Evolutionary conservation across 2,113 vertebrate species (phyloP), one percentile per base, ranked within the genome.

Genomic region (human): DNA sequence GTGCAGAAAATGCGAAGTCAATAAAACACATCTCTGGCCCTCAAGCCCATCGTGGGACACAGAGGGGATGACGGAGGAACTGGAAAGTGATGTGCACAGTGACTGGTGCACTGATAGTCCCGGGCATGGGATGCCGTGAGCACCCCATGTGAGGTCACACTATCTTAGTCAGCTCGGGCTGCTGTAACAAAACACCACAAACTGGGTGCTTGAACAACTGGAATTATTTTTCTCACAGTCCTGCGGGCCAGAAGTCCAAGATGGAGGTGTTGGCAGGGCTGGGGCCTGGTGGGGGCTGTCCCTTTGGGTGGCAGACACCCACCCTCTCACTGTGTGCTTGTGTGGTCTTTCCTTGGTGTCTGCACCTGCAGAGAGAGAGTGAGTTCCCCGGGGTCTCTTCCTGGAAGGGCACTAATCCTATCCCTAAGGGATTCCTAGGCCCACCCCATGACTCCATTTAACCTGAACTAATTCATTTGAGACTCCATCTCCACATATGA

Each of bases 21-120:
- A 3, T 0, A 11, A 22, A 35, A 38, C 23, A 35, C 18, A 40
- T 7, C 3, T 2, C 22, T 40, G 18, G 30, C 18, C 91, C 6
- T 9, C 1, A 0, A 22, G 38, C 27, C 50, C 0, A 38, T 20
- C 8, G 38, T 2, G 1, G 27, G 57, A 5, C 50, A 14, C 6
- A 45, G 45, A 0, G 14, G 35, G 81, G 50, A 20, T 50, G 22
- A 0, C 0, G 3, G 11, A 52, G n/a, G 11, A 12, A 5, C 50
- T 1, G 5, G 82, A 48, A 4, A 16, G 66, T 12, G 68, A 13
- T 0, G 0, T 27, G 76, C n/a, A 0, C 11, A 22, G 13, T 30
- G 0, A 3, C 0, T 0, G 32, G n/a, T 1, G 32, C 1, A 14
- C 2, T 14, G 73, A n/a, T 0, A 2, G 10, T 11, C 10, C 0